These are phyloP conservation scores for Trichonephila clavata DNA, from an alignment of 1,140 invertebrate genomes.

Conservation along the genomic window DNA sequence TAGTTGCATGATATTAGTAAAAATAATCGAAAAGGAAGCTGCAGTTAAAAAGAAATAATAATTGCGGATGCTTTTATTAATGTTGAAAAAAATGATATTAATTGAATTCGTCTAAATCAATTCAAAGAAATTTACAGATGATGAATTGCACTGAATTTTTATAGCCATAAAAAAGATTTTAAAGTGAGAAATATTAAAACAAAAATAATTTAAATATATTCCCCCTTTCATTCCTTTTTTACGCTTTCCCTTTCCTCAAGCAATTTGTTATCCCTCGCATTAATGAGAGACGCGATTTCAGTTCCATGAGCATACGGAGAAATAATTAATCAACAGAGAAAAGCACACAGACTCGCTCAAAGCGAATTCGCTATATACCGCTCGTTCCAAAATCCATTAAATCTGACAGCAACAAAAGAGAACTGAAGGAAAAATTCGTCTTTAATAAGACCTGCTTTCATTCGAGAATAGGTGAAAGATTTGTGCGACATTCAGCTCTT, in stretches of 20 bases:
- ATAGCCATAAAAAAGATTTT: background rate
- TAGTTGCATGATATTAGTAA: no score
- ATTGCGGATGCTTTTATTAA: background rate
- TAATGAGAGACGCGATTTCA: background rate
- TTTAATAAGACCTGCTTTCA: slow-evolving; percentile 59
- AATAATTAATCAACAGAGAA: background rate
- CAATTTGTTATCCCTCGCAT: background rate
- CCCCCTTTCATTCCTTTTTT: background rate
- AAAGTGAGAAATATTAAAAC: background rate
- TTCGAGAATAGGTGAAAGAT: slow-evolving; percentile 57
- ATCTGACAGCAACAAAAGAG: slow-evolving; percentile 40
- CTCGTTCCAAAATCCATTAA: slow-evolving; percentile 5
- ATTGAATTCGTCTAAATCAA: background rate
- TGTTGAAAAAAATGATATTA: background rate
- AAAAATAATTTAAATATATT: background rate
- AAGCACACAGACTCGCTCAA: background rate
- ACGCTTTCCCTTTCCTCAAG: no score
- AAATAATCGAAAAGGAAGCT: no score
- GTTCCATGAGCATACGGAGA: background rate
- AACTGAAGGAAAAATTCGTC: slow-evolving; percentile 1
- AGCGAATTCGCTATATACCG: background rate
- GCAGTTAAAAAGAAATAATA: background rate
- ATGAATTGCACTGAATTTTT: background rate
- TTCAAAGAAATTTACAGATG: background rate
- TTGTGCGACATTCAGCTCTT: background rate